Evolutionary conservation across 2,113 vertebrate species (phyloP), one percentile per base, ranked within the genome.

Genomic region (Albula glossodonta): DNA sequence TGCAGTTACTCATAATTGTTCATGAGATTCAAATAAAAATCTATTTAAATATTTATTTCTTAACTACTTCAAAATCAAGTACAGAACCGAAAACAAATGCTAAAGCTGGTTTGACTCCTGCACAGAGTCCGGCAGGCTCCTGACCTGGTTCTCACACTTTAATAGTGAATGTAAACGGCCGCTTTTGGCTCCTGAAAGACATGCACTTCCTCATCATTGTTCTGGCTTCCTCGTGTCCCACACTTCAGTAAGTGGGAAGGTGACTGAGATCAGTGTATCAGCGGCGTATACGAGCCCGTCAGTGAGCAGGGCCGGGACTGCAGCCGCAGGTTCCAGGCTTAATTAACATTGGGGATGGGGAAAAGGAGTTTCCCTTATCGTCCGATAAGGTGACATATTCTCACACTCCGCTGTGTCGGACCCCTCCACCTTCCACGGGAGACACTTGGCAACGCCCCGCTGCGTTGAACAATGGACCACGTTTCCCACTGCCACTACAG

Each of bases 181-280:
- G 50, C 31, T 25, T 56, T 85, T 63, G 53, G 17, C 87, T 90
- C 91, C 90, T 88, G 70, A 92, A 49, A n/a, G 81, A 83, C 91
- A 89, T 90, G 88, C 88, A 93, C 90, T 94, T 93, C 94, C 93
- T 93, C 83, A n/a, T 91, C 91, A 94, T 94, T 94, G 92, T 94
- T 93, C 87, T 41, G 84, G 90, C 88, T 94, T 93, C 91, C 93
- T 90, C 50, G 84, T 90, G 83, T 86, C 83, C 81, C 85, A 84
- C 81, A 79, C 81, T 91, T 87, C 19, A 60, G 51, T 60, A 50
- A 50, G 11, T 3, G 78, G 12, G 15, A 50, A 48, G 78, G 3
- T 17, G 4, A 49, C 15, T 79, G 51, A 53, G 22, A 53, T 19
- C 10, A 51, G 70, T 51, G 1, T 5, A 15, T 56, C 53, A 60